Conservation (phyloP, 2,888 invertebrate species). For the Papilio protenor region DNA sequence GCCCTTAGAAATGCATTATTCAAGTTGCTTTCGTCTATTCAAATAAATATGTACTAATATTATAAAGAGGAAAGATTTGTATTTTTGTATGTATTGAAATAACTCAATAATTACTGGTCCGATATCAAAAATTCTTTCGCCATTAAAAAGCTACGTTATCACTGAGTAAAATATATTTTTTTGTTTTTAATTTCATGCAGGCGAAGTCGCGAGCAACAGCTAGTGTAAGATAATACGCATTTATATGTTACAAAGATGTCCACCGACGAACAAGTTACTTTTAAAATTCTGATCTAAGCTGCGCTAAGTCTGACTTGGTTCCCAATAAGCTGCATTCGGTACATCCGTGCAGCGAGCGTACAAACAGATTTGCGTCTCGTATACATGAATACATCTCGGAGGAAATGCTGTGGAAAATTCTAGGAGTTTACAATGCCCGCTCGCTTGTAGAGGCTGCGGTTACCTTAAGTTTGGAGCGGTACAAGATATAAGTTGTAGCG, state of each 20-base stretch:
- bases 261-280: background rate
- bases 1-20: background rate
- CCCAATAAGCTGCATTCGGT: constrained; percentile 28
- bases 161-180: no score
- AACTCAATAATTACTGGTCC: no score
- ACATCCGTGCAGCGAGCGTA: constrained; percentile 1
- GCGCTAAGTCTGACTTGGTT: background rate
- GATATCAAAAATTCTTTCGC: no score
- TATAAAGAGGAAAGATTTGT: no score
- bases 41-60: no score
- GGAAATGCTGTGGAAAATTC: constrained; percentile 40
- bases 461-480: constrained; percentile 48
- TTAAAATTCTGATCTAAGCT: background rate
- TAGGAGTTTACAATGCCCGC: constrained; percentile 53
- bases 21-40: no score
- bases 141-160: no score
- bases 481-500: constrained; percentile 21
- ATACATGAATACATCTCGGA: constrained; percentile 38
- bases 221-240: no score
- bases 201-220: no score
- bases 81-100: no score
- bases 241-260: background rate
- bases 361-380: constrained; percentile 38
- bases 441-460: constrained; percentile 53
- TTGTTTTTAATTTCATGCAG: no score